phyloP scores from a whole-genome alignment of 2,888 invertebrate species.

The Apantesis nais region DNA sequence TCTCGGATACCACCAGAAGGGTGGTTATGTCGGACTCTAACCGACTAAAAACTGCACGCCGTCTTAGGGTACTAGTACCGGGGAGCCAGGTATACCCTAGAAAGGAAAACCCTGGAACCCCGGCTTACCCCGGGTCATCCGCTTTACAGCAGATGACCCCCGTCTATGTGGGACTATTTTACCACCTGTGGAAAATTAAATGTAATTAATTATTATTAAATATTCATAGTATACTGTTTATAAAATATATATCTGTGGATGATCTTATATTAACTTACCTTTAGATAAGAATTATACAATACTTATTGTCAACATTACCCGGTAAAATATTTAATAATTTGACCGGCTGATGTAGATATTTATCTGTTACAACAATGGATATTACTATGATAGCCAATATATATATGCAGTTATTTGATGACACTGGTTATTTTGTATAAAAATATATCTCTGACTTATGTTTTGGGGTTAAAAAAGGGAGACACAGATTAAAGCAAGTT shows the following conservation, averaged over 20 bases:
- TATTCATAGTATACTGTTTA: conserved; percentile 16
- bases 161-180: too few species aligned
- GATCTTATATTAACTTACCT: conserved; percentile 15
- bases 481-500: not conserved
- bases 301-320: conserved; percentile 21
- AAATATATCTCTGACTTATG: not conserved
- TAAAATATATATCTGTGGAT: conserved; percentile 15
- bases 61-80: too few species aligned
- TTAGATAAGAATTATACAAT: conserved; percentile 26
- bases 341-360: conserved; percentile 21
- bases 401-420: not conserved
- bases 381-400: not conserved
- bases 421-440: not conserved
- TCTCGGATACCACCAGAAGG: too few species aligned
- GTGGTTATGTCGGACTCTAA: too few species aligned
- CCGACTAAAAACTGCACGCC: too few species aligned
- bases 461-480: not conserved
- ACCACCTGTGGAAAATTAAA: too few species aligned
- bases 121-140: too few species aligned
- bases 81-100: too few species aligned
- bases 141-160: too few species aligned
- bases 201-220: conserved; percentile 33
- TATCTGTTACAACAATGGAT: not conserved
- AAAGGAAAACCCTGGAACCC: too few species aligned
- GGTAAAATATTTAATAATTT: conserved; percentile 19